Evolutionary conservation across 2,888 invertebrate genomes (phyloP).

Genomic region (Polymixis lichenea): DNA sequence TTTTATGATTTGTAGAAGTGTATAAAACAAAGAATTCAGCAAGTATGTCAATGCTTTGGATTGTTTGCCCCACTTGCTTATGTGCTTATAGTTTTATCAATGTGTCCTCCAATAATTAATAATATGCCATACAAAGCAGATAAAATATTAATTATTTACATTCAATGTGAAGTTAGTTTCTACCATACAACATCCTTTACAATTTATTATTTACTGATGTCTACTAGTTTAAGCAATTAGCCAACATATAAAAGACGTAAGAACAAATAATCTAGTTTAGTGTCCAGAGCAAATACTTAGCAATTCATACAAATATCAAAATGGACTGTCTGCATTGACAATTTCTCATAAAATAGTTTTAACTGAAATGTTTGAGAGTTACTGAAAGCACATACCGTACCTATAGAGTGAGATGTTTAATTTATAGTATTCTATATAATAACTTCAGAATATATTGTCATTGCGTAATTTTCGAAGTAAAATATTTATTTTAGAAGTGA

Average conservation of each 20-base stretch:
- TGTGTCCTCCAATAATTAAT: slow-evolving; percentile 16
- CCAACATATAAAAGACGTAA: neutral
- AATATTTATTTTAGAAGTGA: slow-evolving; percentile 15
- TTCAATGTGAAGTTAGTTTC: neutral
- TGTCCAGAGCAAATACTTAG: slow-evolving; percentile 1
- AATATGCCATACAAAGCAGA: slow-evolving; percentile 15
- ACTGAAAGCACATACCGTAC: neutral
- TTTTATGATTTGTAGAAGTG: slow-evolving; percentile 19
- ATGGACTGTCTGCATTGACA: neutral
- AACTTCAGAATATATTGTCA: neutral
- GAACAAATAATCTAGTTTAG: slow-evolving; percentile 19
- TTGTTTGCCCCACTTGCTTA: slow-evolving; percentile 27
- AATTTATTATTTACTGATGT: neutral
- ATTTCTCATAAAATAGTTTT: neutral
- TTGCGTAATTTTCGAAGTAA: slow-evolving; percentile 14
- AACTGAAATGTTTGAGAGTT: neutral
- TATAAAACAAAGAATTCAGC: slow-evolving; percentile 36
- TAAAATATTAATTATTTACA: slow-evolving; percentile 19
- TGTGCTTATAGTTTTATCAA: slow-evolving; percentile 37
- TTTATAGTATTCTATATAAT: slow-evolving; percentile 3
- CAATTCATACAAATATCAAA: slow-evolving; percentile 8
- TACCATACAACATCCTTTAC: neutral
- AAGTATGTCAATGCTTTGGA: slow-evolving; percentile 34
- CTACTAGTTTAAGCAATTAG: slow-evolving; percentile 10
- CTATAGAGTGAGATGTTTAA: slow-evolving; percentile 8